Percentiles rank a stretch among this genome's conserved stretches.
These are phyloP conservation scores for Rhagophthalmus giganteus DNA, from an alignment of 2,888 invertebrate genomes.

Conservation along the genomic window DNA sequence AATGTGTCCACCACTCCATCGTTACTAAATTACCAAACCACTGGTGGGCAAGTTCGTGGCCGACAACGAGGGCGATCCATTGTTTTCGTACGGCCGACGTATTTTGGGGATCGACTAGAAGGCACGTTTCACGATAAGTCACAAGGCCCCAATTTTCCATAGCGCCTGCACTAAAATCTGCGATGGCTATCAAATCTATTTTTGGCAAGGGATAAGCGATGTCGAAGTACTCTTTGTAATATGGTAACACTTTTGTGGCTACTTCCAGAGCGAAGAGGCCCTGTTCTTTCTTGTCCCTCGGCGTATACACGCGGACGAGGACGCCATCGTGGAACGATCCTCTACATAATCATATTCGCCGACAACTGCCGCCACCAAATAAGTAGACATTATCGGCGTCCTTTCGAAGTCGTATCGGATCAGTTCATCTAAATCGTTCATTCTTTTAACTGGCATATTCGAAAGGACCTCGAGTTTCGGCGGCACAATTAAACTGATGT, in stretches of 20 bases:
- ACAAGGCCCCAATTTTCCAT: constrained; percentile 98
- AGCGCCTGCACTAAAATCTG: constrained; percentile 92
- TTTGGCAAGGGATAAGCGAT: constrained; percentile 94
- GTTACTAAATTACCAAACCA: constrained; percentile 98
- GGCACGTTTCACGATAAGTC: constrained; percentile 85
- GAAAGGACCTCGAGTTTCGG: constrained; percentile 82
- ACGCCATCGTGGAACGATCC: constrained; percentile 79
- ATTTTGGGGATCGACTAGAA: constrained; percentile 87
- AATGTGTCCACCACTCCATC: constrained; percentile 97
- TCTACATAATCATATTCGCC: constrained; percentile 95
- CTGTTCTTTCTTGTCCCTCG: constrained; percentile 87
- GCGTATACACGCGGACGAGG: constrained; percentile 78
- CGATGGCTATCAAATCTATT: constrained; percentile 93
- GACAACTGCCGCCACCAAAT: constrained; percentile 89
- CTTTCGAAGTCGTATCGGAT: constrained; percentile 66
- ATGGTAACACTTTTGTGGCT: constrained; percentile 85
- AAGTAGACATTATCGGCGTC: constrained; percentile 93
- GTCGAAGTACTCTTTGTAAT: constrained; percentile 91
- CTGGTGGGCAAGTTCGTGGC: constrained; percentile 93
- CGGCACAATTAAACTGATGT: constrained; percentile 81
- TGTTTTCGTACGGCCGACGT: constrained; percentile 83
- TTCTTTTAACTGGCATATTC: constrained; percentile 77
- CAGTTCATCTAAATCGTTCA: constrained; percentile 34
- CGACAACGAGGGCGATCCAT: constrained; percentile 83
- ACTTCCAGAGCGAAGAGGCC: constrained; percentile 90